Conservation (phyloP, 2,113 vertebrate species). For the Ammodytes dubius region DNA sequence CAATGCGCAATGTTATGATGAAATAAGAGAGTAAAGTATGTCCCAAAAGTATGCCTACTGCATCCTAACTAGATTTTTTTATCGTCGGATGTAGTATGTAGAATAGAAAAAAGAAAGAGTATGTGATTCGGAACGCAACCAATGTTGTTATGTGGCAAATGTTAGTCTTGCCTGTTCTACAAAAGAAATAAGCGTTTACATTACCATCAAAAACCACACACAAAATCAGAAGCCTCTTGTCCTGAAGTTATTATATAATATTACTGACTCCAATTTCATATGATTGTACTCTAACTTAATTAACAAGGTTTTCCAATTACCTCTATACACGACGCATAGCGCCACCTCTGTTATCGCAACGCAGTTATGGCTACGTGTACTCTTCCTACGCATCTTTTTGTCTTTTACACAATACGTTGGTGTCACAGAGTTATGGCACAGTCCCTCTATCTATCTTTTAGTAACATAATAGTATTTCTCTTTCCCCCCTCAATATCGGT, state of each 20-base stretch:
- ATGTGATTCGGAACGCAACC: no score
- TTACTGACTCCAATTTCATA: background rate
- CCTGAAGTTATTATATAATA: background rate
- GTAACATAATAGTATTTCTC: background rate
- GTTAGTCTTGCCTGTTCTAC: background rate
- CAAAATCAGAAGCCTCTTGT: no score
- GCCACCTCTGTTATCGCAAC: background rate
- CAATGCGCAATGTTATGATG: no score
- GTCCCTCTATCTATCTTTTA: background rate
- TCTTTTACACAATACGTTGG: background rate
- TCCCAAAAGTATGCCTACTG: no score
- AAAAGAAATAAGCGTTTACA: background rate
- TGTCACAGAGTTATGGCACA: slow-evolving; percentile 1
- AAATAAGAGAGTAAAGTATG: no score
- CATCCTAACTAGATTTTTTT: no score
- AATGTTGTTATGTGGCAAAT: no score
- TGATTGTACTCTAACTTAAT: background rate
- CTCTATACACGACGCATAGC: background rate
- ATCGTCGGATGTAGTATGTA: no score
- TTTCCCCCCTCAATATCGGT: background rate
- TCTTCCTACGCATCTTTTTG: slow-evolving; percentile 3
- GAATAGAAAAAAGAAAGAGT: no score
- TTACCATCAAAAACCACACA: background rate
- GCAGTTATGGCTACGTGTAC: background rate
- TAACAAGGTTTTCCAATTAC: background rate